These are phyloP conservation scores for Phalacrocorax pelagicus DNA, from an alignment of 2,113 vertebrate genomes.

Conservation along the genomic window DNA sequence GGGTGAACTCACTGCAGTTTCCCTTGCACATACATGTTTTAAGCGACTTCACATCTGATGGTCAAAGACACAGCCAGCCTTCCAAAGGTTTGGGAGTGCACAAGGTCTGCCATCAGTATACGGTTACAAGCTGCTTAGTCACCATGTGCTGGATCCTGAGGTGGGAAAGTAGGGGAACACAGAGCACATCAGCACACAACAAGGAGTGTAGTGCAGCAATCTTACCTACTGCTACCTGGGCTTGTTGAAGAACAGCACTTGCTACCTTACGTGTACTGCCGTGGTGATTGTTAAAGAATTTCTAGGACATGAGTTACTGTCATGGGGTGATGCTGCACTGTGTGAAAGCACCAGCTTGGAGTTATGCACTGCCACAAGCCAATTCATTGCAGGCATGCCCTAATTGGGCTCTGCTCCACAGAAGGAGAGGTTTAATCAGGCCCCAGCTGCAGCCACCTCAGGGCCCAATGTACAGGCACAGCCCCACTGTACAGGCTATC, in stretches of 20 bases:
- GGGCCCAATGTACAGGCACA: not conserved
- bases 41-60: not conserved
- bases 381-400: rapidly evolving
- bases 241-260: not conserved
- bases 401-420: not conserved
- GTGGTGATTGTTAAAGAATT: not conserved
- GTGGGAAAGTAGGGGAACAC: not conserved
- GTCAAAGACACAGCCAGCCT: not conserved
- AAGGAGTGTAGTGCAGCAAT: rapidly evolving
- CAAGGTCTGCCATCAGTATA: not conserved
- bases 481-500: not conserved
- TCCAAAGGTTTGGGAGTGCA: not conserved
- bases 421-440: not conserved
- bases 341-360: not conserved
- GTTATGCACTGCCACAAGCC: not conserved
- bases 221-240: not conserved
- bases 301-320: not conserved
- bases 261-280: not conserved
- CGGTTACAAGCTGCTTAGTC: not conserved
- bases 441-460: not conserved
- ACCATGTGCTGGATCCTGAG: not conserved
- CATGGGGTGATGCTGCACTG: rapidly evolving
- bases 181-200: not conserved
- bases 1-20: not conserved
- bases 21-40: not conserved